Base-by-base conservation (phyloP, 2,113 vertebrate species). In the Prionailurus bengalensis region DNA sequence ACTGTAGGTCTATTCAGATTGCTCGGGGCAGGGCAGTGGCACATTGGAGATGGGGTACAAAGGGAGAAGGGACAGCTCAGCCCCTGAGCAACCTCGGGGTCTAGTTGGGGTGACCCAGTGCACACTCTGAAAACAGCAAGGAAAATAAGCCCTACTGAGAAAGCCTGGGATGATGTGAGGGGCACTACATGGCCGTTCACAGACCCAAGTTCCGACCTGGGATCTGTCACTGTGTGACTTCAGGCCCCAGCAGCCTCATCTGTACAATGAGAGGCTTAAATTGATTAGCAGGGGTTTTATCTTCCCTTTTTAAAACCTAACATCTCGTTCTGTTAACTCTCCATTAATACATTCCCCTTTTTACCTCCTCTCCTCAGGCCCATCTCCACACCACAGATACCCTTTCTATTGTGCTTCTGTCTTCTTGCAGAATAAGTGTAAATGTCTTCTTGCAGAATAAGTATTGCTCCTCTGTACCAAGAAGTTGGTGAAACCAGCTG, bases 401-500 rank as follows among this genome's bases (percentile, higher is more conserved):
- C 51, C 71, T 65, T 85, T 61, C 83, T 82, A 1, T 11, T 78
- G 78, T 45, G 23, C 5, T 8, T 45, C 9, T n/a, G 5, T 42
- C 9, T 55, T 55, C 61, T 78, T 84, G 9, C 7, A 27, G 84
- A 68, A n/a, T 45, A 7, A 9, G 45, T 45, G 45, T 45, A 45
- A 45, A 45, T n/a, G 5, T 42, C 9, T 55, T 55, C 61, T 78
- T 84, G 9, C 4, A 27, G 84, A 68, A n/a, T 45, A 7, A 9
- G 51, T 53, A 11, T 7, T 53, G 16, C 42, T 48, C 42, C 42
- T 48, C 17, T 5, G 74, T 81, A 48, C 39, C 39, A 95, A 93
- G 16, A 91, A 86, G 19, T 25, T 78, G 33, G 91, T 89, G 88
- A 97, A 86, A 95, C 8, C 66, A 70, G 23, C n/a, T 70, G 51